Conservation (phyloP, 2,888 invertebrate genomes). For the Lochmaea crataegi region DNA sequence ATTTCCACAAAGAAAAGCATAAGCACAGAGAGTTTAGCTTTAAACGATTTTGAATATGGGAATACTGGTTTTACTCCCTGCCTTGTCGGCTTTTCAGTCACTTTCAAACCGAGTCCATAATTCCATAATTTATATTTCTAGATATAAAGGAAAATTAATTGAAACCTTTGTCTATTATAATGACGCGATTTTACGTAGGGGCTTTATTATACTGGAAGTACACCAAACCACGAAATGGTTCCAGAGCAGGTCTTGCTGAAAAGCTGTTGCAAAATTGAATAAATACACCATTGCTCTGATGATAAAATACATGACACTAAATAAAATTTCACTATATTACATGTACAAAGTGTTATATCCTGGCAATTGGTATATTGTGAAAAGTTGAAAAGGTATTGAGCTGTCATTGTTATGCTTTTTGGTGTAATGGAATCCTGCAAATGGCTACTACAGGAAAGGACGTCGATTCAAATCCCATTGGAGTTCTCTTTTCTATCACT, state of each 20-base stretch:
- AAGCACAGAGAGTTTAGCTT: conserved; percentile 9
- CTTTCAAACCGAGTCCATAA: conserved; percentile 23
- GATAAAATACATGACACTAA: background rate
- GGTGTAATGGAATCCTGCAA: no score
- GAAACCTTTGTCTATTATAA: conserved; percentile 39
- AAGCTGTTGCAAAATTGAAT: background rate
- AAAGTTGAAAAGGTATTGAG: no score
- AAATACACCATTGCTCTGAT: background rate
- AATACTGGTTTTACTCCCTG: background rate
- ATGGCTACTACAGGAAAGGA: no score
- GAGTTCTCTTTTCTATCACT: no score
- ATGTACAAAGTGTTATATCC: no score
- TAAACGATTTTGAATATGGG: conserved; percentile 5
- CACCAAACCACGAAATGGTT: conserved; percentile 26
- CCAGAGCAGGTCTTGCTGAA: background rate
- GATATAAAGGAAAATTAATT: conserved; percentile 39
- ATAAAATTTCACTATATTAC: no score
- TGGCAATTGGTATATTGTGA: no score
- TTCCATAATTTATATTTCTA: conserved; percentile 32
- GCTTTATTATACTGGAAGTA: conserved; percentile 26
- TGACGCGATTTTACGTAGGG: conserved; percentile 35
- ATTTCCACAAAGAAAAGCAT: conserved; percentile 24
- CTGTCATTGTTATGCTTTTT: no score
- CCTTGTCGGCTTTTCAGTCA: conserved; percentile 11
- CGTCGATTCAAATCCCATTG: no score